Evolutionary conservation across 2,797 vertebrate species (phyloP).

Genomic region (Fistularia tabacaria): DNA sequence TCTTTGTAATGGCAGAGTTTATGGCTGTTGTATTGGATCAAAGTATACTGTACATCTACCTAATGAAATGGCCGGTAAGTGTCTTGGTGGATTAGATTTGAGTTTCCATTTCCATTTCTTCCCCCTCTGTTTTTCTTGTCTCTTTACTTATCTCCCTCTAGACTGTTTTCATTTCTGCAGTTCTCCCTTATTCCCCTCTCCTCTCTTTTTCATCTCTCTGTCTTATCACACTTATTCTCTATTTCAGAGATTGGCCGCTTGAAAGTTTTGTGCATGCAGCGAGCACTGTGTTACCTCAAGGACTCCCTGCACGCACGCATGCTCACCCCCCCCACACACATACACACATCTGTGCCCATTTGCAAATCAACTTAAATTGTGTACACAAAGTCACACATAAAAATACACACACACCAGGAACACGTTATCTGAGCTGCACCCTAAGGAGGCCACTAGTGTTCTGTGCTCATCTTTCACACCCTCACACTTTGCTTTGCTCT

Average conservation of each 20-base stretch:
- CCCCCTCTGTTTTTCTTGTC: constrained; percentile 37
- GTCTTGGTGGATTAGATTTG: constrained; percentile 26
- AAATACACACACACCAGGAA: constrained; percentile 19
- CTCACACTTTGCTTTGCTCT: constrained; percentile 44
- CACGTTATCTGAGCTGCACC: constrained; percentile 33
- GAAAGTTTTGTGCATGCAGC: constrained; percentile 22
- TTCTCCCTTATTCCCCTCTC: no score
- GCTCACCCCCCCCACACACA: constrained; percentile 18
- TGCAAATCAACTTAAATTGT: constrained; percentile 4
- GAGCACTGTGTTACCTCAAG: constrained; percentile 34
- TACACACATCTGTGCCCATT: constrained; percentile 1
- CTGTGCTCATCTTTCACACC: constrained; percentile 50
- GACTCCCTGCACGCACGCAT: constrained; percentile 9
- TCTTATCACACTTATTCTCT: constrained; percentile 61
- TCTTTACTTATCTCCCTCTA: constrained; percentile 39
- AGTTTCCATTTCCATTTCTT: constrained; percentile 31
- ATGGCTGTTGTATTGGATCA: no score
- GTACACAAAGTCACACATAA: constrained; percentile 1
- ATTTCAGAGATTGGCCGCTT: constrained; percentile 50
- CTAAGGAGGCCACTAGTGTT: constrained; percentile 47
- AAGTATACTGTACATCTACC: no score
- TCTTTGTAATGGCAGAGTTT: no score
- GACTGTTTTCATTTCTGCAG: constrained; percentile 25
- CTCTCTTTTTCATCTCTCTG: constrained; percentile 26
- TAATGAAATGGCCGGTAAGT: no score